These are phyloP conservation scores for Gastracanthus pulcherrimus DNA, from an alignment of 2,888 invertebrate genomes.

Conservation along the genomic window DNA sequence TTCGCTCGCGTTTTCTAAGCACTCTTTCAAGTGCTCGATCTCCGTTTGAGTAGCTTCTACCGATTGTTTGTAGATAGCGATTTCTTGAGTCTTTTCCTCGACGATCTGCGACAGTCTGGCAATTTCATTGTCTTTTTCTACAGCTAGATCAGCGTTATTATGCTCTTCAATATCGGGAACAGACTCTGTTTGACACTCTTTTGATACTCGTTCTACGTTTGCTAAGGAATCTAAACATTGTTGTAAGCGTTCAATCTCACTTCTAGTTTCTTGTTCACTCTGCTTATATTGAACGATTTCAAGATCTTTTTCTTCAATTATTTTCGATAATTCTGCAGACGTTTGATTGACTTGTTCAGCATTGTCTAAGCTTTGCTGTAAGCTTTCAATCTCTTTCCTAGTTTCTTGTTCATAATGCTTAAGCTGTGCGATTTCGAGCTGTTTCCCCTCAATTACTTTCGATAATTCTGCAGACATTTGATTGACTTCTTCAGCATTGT, in stretches of 20 bases:
- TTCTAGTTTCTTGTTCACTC: slow-evolving; percentile 28
- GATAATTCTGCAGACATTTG: not conserved
- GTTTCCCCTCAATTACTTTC: too few species aligned
- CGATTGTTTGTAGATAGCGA: not conserved
- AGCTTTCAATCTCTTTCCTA: not conserved
- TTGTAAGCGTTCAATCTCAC: not conserved
- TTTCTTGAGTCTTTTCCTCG: not conserved
- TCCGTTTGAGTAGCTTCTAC: not conserved
- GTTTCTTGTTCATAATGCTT: not conserved
- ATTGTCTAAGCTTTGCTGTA: too few species aligned
- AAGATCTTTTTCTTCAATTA: not conserved
- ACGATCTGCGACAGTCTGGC: not conserved
- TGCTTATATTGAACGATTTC: not conserved
- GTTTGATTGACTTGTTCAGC: not conserved
- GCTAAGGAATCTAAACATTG: not conserved
- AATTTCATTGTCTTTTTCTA: slow-evolving; percentile 4
- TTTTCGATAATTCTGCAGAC: not conserved
- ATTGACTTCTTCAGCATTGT: not conserved
- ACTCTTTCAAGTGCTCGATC: not conserved
- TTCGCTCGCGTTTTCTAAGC: not conserved
- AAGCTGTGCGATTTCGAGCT: not conserved
- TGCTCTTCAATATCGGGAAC: not conserved
- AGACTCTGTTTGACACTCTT: slow-evolving; percentile 13
- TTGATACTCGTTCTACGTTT: not conserved
- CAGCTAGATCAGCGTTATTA: not conserved